Base-by-base conservation (phyloP, 1,140 invertebrate species). In the Nasonia giraulti region DNA sequence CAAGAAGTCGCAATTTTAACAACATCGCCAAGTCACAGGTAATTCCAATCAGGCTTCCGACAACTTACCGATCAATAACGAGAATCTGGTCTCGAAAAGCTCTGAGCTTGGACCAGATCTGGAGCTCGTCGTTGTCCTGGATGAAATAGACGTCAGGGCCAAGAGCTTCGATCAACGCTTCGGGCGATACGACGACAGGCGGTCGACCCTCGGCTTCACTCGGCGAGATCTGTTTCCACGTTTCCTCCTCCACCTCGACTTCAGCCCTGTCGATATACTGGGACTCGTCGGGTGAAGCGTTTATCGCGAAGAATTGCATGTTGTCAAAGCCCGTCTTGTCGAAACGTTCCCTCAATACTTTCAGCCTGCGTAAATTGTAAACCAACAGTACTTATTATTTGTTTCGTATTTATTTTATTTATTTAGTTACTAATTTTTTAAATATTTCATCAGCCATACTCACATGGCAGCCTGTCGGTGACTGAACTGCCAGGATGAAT, bases 31-130 rank as follows among this genome's bases (percentile, higher is more conserved):
- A 50, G 11, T 12, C 47, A 12, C 10, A 14, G 8, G 47, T 11
- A 50, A 50, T 50, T 14, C 4, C 40, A 44, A 44, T 44, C 10
- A 44, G 40, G 40, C 6, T 44, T 44, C 7, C 6, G 40, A 50
- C 12, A 10, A 62, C 50, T 88, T 84, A 92, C 89, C 89, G 87
- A 87, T 93, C 91, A 2, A 92, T 82, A 14, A 92, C 86, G 31
- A 91, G 55, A 12, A 92, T 88, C 83, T 93, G 90, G 73, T 92
- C 89, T 68, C 88, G 89, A 11, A 87, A 89, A 2, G 87, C 91
- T 0, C 84, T 85, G 44, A 92, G 87, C 8, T 85, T 81, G n/a
- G 89, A 75, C 90, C 88, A 92, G 10, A 91, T 88, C 8, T 85
- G 75, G 12, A 91, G 76, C 0, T 90, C 76, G 1, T 79, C 40